These are phyloP conservation scores for Sturnus vulgaris DNA, from an alignment of 2,113 vertebrate genomes.

Conservation along the genomic window DNA sequence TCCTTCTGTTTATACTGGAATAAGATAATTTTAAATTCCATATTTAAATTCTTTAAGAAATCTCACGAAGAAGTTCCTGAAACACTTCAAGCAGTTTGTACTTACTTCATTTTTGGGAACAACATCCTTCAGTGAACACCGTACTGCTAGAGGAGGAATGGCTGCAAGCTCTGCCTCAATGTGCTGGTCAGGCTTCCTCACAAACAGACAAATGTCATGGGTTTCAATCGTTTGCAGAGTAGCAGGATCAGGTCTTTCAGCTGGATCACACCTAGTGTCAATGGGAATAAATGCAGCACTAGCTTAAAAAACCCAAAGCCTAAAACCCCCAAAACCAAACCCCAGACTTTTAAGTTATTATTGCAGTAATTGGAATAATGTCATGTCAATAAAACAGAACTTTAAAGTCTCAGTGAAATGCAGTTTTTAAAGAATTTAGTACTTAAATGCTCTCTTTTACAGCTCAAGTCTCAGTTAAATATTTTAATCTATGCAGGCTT, in stretches of 20 bases:
- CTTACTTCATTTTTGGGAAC: slow-evolving; percentile 85
- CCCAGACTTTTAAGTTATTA: neutral
- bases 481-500: neutral
- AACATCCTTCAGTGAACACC: slow-evolving; percentile 86
- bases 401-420: neutral
- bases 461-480: neutral
- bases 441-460: neutral
- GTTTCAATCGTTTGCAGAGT: neutral
- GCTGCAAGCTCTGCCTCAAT: slow-evolving; percentile 59
- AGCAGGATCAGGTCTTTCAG: slow-evolving; percentile 4
- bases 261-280: neutral
- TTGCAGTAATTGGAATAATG: neutral
- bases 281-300: neutral
- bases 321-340: neutral
- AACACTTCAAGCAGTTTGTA: neutral
- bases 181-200: slow-evolving; percentile 72
- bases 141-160: slow-evolving; percentile 79
- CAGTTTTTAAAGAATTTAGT: neutral
- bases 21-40: neutral
- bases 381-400: neutral
- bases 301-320: neutral
- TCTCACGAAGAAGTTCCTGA: neutral
- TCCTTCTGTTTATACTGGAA: neutral
- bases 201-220: slow-evolving; percentile 54
- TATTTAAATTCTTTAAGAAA: neutral